phyloP scores from a whole-genome alignment of 2,113 vertebrate species.

The Indri indri region DNA sequence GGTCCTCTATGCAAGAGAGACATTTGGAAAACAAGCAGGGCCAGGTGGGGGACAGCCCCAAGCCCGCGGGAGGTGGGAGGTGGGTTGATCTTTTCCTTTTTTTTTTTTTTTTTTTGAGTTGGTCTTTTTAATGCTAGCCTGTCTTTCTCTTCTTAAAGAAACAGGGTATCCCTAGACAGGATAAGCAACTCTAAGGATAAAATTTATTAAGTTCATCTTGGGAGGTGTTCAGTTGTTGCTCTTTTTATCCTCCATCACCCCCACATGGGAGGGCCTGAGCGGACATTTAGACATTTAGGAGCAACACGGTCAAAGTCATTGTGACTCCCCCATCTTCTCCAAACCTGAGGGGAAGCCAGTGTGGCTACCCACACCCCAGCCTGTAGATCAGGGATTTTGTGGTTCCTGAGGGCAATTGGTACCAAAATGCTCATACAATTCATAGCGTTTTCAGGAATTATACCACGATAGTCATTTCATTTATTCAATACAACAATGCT shows the following conservation, averaged over 20 bases:
- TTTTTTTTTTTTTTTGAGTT: background rate
- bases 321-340: background rate
- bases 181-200: background rate
- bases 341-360: background rate
- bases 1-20: fast-evolving
- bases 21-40: conserved; percentile 10
- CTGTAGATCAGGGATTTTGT: fast-evolving
- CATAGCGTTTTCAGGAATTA: background rate
- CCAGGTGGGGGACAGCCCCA: background rate
- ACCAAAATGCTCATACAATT: background rate
- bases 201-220: background rate
- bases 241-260: background rate
- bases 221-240: fast-evolving
- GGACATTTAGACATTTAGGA: background rate
- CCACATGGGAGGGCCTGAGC: background rate
- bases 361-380: background rate
- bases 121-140: background rate
- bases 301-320: background rate
- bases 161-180: too few relatives aligned
- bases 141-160: background rate
- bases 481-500: background rate
- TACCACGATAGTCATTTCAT: background rate
- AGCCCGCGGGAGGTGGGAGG: background rate
- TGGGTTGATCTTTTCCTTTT: too few relatives aligned
- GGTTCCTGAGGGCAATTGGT: too few relatives aligned